Conservation (phyloP, 2,113 vertebrate genomes). For the Tachycineta bicolor region DNA sequence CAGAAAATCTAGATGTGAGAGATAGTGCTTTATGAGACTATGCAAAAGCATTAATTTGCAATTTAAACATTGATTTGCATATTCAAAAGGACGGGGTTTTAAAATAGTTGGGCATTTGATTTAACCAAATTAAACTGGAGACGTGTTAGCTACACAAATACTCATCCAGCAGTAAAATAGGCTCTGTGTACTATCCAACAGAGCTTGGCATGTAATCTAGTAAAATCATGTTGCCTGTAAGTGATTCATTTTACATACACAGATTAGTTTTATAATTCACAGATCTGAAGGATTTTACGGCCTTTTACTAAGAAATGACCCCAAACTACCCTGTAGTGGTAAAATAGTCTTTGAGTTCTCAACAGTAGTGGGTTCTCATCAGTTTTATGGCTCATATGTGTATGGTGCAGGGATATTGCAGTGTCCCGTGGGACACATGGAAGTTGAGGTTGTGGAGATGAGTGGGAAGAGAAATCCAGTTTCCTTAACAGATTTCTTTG, state of each 20-base stretch:
- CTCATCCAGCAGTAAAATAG: not conserved
- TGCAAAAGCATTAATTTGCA: slow-evolving; percentile 1
- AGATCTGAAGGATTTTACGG: not conserved
- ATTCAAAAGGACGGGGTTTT: not conserved
- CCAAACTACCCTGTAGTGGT: not conserved
- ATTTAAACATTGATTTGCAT: not conserved
- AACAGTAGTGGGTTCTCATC: not conserved
- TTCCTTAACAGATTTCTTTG: not conserved
- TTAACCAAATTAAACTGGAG: not conserved
- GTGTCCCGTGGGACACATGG: not conserved
- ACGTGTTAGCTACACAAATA: not conserved
- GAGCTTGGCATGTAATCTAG: not conserved
- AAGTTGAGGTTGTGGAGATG: not conserved
- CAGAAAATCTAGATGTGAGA: not conserved
- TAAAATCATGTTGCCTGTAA: not conserved
- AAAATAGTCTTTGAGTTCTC: not conserved
- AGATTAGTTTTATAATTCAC: not conserved
- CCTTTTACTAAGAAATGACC: not conserved
- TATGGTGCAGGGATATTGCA: not conserved
- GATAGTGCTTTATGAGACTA: not conserved
- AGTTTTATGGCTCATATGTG: not conserved
- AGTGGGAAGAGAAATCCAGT: not conserved
- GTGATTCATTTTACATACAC: not conserved
- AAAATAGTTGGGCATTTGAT: not conserved
- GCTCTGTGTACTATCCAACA: not conserved